Percentiles rank a stretch among this genome's conserved stretches.
These are phyloP conservation scores for Mycalesis mineus DNA, from an alignment of 2,888 invertebrate species.

Conservation along the genomic window DNA sequence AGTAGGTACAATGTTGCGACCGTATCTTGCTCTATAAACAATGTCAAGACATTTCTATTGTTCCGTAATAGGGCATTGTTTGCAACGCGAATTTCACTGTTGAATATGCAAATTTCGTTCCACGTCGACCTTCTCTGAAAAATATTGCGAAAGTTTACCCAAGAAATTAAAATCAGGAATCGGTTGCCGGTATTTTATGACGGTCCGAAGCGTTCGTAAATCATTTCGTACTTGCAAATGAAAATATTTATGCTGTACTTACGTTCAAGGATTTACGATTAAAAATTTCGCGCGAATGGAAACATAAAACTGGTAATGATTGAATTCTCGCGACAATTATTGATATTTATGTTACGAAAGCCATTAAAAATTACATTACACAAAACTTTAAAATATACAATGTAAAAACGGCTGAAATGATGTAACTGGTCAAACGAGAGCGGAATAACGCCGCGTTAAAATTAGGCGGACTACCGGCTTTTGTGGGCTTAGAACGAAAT, in stretches of 20 bases:
- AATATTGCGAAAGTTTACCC: conserved; percentile 71
- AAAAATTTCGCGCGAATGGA: conserved; percentile 10
- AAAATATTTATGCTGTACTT: conserved; percentile 18
- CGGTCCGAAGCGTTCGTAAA: conserved; percentile 27
- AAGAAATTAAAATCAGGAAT: conserved; percentile 70
- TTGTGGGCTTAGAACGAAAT: no score
- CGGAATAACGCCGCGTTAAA: no score
- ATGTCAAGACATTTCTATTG: conserved; percentile 74
- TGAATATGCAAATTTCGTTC: conserved; percentile 74
- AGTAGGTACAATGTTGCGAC: not conserved
- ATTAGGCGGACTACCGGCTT: no score
- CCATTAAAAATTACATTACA: no score
- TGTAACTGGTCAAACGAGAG: no score
- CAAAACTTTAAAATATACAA: no score
- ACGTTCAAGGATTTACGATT: conserved; percentile 8
- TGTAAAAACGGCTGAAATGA: no score
- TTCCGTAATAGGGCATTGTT: conserved; percentile 73
- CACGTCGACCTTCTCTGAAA: conserved; percentile 61
- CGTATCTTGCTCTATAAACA: conserved; percentile 38
- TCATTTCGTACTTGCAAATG: conserved; percentile 22
- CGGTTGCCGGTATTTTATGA: conserved; percentile 45
- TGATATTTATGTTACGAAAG: not conserved
- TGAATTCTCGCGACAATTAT: not conserved
- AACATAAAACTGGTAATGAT: conserved; percentile 7
- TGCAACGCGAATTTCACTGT: conserved; percentile 73